Evolutionary conservation across 2,888 invertebrate species (phyloP), one percentile per base, ranked within the genome.

Genomic region (Aporophyla nigra): DNA sequence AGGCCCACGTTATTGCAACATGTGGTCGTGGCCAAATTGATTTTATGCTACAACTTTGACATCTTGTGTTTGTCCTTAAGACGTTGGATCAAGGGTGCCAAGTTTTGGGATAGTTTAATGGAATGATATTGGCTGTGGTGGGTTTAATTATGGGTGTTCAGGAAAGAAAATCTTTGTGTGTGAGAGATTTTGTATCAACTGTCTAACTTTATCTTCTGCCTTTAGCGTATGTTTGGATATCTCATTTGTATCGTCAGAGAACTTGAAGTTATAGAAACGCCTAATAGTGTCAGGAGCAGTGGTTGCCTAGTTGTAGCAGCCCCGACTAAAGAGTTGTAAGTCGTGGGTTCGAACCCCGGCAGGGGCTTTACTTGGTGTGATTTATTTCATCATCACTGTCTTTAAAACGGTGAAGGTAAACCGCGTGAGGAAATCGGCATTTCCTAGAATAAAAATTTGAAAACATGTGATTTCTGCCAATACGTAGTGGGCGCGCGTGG

Each of bases 1-100:
- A 43, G 74, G 40, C 59, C 84, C 74, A 51, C 68, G 75, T 74
- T 77, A 72, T 80, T 74, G 82, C 85, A 79, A 82, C 84, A 84
- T 84, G 86, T 77, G 87, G 86, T 82, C 77, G 75, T 7, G 40
- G 54, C 43, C 79, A 87, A 87, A 87, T 87, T 86, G 86, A 87
- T 87, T 78, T 82, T 81, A 82, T 77, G 76, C 71, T 74, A 66
- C 77, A 87, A 86, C 79, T 87, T 87, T 87, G 73, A 76, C 78
- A 76, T 69, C 78, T 78, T 71, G 66, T 75, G 79, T 80, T 67
- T 74, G 66, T 72, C 46, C 62, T 51, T 68, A 78, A 75, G 85
- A 72, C 40, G 69, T 69, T 40, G 72, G 72, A 63, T 72, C 33
- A 74, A 63, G 78, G 74, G n/a, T 33, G 54, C 3, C 0, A 81